Base-by-base conservation (phyloP, 2,113 vertebrate genomes). In the Rhegmatorhina hoffmannsi region DNA sequence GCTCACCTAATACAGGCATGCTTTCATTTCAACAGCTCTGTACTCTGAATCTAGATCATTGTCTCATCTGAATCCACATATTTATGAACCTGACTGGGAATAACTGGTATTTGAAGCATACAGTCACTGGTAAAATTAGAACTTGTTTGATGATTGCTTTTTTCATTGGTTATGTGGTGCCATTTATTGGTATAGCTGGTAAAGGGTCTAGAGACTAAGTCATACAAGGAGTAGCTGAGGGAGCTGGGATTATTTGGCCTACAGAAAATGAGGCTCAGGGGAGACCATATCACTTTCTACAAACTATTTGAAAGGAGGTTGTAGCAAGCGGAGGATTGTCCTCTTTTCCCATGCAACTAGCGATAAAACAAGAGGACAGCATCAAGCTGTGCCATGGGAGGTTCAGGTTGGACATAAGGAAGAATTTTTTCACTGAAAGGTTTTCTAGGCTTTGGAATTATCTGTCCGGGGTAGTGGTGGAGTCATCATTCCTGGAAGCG, bases 21-120 rank as follows among this genome's bases (percentile, higher is more conserved):
- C 21, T 80, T 89, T 55, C 44, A 7, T 34, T 60, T 80, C 53
- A 60, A 10, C 53, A 64, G 17, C 38, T 82, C 82, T 33, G 2
- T 29, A 20, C 18, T 63, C 20, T 50, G 3, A 59, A 70, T 53
- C 24, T 11, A 55, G 11, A 11, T 67, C 8, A 23, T 50, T 56
- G 24, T 31, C 26, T 69, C 18, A 28, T n/a, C n/a, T 40, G 21
- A 60, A 82, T 24, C 17, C 12, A 13, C 0, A 0, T 40, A 40
- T 43, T 38, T 44, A 68, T 60, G 40, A 93, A 66, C 14, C 31
- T 68, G 49, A 36, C 20, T 52, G 34, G 9, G 24, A 60, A 28
- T 70, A 88, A 47, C 44, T 68, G 49, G 7, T 73, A 18, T 90
- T 52, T 59, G 34, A 83, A 82, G 11, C 40, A 76, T 10, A 24